Evolutionary conservation across 2,797 vertebrate genomes (phyloP), one percentile per base, ranked within the genome.

Genomic region (Tokudaia muenninki): DNA sequence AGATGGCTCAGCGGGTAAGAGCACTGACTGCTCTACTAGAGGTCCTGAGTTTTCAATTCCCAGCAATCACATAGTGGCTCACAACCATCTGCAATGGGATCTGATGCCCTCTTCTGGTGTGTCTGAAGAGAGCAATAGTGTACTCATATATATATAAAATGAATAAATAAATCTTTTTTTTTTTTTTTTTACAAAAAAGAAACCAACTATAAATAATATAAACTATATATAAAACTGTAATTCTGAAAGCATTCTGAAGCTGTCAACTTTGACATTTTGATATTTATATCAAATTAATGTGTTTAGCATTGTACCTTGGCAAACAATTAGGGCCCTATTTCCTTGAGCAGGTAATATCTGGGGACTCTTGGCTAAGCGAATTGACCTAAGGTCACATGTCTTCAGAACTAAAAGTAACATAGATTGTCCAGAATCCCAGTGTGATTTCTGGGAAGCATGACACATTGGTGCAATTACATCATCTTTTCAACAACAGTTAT

Each of bases 251-350:
- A 37, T 72, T 72, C n/a, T 21, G 17, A 86, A 86, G n/a, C n/a
- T 86, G 50, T 63, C 57, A 86, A 80, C 37, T 65, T 88, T 91
- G 47, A 84, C 37, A 50, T 91, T 52, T 91, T 88, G 41, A 57
- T 86, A 26, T 44, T 90, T 82, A 44, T 63, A 41, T 34, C 44
- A 77, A 61, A 78, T 78, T 44, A 61, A 34, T 50, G 22, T 50
- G 11, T 86, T 67, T 50, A 82, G 14, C 75, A 31, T 59, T 61
- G 31, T 61, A 31, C 41, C 6, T 59, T 31, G 50, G 41, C 81
- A 10, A 87, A 34, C 50, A 92, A 37, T 87, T 47, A 14, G n/a
- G 57, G 12, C 52, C 26, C 26, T 7, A 24, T 79, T 96, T 87
- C n/a, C 31, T 26, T 29, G 22, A 88, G 47, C 55, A 84, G 34